These are phyloP conservation scores for Hemaris fuciformis DNA, from an alignment of 2,888 invertebrate genomes.

Conservation along the genomic window DNA sequence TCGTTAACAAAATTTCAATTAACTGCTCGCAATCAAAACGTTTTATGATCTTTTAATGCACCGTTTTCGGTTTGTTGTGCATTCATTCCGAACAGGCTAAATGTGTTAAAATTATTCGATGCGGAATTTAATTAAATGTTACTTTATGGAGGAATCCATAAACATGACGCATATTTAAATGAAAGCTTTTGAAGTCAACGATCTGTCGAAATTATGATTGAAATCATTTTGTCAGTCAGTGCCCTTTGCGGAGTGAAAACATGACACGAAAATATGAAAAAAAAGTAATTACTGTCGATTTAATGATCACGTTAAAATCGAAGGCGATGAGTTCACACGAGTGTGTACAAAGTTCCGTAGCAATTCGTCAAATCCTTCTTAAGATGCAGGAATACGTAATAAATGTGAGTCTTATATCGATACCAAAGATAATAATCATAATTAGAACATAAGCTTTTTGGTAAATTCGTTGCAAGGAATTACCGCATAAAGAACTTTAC, in stretches of 20 bases:
- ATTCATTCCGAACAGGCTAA: not conserved
- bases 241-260: slow-evolving; percentile 4
- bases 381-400: too few relatives aligned
- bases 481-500: too few relatives aligned
- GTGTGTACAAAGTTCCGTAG: not conserved
- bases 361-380: not conserved
- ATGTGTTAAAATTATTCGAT: not conserved
- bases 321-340: not conserved
- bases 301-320: not conserved
- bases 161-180: not conserved
- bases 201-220: slow-evolving; percentile 1
- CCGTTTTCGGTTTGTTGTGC: not conserved
- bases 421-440: too few relatives aligned
- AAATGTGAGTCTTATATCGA: too few relatives aligned
- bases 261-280: not conserved
- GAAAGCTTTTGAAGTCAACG: not conserved
- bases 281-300: not conserved
- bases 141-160: not conserved
- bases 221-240: not conserved
- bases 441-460: too few relatives aligned
- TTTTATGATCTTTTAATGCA: slow-evolving; percentile 2
- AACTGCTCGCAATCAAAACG: not conserved
- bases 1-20: not conserved
- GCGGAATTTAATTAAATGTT: not conserved
- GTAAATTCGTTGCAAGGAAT: too few relatives aligned